A percentile compares a stretch with the other conserved stretches of the same genome.
phyloP scores from a whole-genome alignment of 1,140 invertebrate species.

The Ceratina calcarata region DNA sequence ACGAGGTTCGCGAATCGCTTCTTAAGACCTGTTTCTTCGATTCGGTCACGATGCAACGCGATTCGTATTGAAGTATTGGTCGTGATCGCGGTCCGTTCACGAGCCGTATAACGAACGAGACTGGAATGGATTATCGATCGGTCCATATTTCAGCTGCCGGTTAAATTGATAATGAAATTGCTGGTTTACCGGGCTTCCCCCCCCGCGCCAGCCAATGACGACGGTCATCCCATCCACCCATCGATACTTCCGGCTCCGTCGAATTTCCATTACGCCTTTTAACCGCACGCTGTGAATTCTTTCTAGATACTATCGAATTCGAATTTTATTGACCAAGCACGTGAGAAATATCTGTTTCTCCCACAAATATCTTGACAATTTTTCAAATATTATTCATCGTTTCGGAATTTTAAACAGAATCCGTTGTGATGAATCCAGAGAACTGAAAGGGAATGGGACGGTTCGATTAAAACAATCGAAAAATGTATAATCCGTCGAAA shows the following conservation, averaged over 20 bases:
- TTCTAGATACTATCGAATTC: neutral
- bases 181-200: neutral
- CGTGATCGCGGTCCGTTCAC: slow-evolving; percentile 10
- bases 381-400: no score
- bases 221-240: neutral
- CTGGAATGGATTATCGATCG: slow-evolving; percentile 27
- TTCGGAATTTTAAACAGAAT: neutral
- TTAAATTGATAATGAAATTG: slow-evolving; percentile 31
- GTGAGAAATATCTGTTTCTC: no score
- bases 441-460: no score
- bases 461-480: no score
- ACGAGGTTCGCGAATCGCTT: no score
- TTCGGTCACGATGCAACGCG: neutral
- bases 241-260: neutral
- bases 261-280: neutral
- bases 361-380: no score
- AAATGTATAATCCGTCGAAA: neutral
- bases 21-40: no score
- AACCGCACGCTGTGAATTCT: neutral
- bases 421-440: no score
- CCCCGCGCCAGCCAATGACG: neutral
- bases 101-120: slow-evolving; percentile 17
- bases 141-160: slow-evolving; percentile 17
- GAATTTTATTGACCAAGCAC: no score
- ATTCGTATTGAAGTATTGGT: slow-evolving; percentile 1